Evolutionary conservation across 2,888 invertebrate species (phyloP).

Genomic region (Sphaerophoria taeniata): DNA sequence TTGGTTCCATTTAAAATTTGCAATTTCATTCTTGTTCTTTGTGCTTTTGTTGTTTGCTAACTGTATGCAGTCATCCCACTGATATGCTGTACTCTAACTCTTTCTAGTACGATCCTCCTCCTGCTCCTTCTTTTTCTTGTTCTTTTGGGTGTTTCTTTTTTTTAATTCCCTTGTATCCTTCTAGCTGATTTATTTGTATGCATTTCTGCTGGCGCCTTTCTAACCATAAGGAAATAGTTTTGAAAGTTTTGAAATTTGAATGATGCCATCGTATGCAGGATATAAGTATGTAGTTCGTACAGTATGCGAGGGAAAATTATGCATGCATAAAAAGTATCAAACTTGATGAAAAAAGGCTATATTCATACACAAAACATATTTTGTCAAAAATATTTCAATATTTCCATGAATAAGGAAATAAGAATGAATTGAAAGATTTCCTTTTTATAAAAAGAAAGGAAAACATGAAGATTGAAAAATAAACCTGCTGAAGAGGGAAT

Average conservation of each 20-base stretch:
- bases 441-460: no score
- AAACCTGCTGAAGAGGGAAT: no score
- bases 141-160: neutral
- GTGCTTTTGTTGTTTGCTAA: conserved; percentile 7
- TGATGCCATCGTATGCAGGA: conserved; percentile 48
- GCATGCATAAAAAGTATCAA: conserved; percentile 27
- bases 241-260: conserved; percentile 57
- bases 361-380: no score
- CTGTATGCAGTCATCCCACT: no score
- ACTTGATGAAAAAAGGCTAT: conserved; percentile 1
- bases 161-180: neutral
- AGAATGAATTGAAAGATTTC: conserved; percentile 3
- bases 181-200: conserved; percentile 50
- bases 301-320: neutral
- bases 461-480: neutral
- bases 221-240: conserved; percentile 57
- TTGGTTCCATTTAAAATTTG: conserved; percentile 57
- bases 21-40: conserved; percentile 48
- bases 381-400: conserved; percentile 29
- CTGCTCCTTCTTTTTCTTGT: neutral
- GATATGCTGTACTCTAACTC: conserved; percentile 3
- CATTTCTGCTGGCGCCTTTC: conserved; percentile 57
- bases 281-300: neutral
- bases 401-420: conserved; percentile 23
- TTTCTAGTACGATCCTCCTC: neutral